Evolutionary conservation across 2,797 vertebrate genomes (phyloP).

Genomic region (Mormyrus hasselquistii): DNA sequence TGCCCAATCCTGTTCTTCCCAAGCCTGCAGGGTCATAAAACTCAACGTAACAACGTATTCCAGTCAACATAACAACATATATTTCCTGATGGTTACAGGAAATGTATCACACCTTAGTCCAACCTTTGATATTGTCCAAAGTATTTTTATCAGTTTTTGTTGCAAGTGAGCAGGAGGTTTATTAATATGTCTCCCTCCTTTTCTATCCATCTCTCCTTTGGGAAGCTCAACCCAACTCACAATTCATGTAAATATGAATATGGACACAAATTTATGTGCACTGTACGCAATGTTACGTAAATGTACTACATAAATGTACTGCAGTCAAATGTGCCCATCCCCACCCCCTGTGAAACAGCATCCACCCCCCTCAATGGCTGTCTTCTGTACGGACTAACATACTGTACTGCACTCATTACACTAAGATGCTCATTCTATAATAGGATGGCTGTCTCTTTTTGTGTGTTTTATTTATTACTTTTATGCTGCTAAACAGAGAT

Average conservation of each 20-base stretch:
- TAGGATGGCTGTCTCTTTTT: too few relatives aligned
- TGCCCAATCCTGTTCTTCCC: not conserved
- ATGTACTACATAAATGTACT: not conserved
- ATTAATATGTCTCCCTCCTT: not conserved
- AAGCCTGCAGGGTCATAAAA: not conserved
- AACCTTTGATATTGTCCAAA: too few relatives aligned
- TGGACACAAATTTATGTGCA: not conserved
- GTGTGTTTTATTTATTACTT: too few relatives aligned
- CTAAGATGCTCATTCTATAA: too few relatives aligned
- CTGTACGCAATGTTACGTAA: not conserved
- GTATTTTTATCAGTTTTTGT: not conserved
- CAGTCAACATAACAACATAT: slow-evolving; percentile 3
- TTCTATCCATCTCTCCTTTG: not conserved
- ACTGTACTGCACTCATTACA: too few relatives aligned
- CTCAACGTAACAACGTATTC: not conserved
- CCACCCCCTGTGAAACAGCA: too few relatives aligned
- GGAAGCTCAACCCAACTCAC: not conserved
- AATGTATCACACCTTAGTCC: not conserved
- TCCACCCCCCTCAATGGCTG: too few relatives aligned
- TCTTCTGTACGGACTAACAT: too few relatives aligned
- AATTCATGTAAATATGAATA: not conserved
- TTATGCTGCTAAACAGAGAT: too few relatives aligned
- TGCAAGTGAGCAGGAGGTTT: not conserved
- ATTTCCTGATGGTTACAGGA: not conserved
- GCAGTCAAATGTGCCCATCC: too few relatives aligned